Percentiles rank a stretch among this genome's conserved stretches.
phyloP scores from a whole-genome alignment of 2,113 vertebrate genomes.

The Grallaria varia region DNA sequence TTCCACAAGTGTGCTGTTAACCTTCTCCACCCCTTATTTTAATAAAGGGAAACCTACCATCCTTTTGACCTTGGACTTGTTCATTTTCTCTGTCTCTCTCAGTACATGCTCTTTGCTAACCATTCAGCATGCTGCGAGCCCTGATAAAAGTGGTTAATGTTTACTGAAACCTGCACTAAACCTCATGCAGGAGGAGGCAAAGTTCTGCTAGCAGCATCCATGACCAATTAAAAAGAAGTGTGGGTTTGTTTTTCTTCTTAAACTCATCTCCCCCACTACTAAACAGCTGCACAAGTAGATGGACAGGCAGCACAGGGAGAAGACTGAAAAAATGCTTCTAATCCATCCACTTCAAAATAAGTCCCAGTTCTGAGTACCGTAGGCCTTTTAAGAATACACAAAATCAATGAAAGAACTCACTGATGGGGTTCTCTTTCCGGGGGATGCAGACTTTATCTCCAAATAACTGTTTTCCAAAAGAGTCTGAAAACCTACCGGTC shows the following conservation, averaged over 20 bases:
- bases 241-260: neutral
- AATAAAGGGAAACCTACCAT: conserved; percentile 63
- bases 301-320: neutral
- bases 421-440: neutral
- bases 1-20: neutral
- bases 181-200: conserved; percentile 74
- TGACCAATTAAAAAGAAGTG: conserved; percentile 27
- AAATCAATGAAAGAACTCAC: neutral
- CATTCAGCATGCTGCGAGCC: conserved; percentile 71
- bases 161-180: conserved; percentile 84
- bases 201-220: conserved; percentile 77
- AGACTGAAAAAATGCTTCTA: neutral
- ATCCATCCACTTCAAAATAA: neutral
- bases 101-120: conserved; percentile 77
- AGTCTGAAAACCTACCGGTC: neutral
- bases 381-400: neutral
- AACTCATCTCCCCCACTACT: neutral
- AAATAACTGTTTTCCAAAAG: neutral
- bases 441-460: neutral
- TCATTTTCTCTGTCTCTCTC: conserved; percentile 74
- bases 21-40: conserved; percentile 10
- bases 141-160: conserved; percentile 89
- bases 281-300: neutral
- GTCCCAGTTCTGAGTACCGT: neutral
- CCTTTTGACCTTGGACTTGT: conserved; percentile 83